Percentiles rank a stretch among this genome's conserved stretches.
These are phyloP conservation scores for Drosophila pachea DNA, from an alignment of 1,140 invertebrate genomes.

Conservation along the genomic window DNA sequence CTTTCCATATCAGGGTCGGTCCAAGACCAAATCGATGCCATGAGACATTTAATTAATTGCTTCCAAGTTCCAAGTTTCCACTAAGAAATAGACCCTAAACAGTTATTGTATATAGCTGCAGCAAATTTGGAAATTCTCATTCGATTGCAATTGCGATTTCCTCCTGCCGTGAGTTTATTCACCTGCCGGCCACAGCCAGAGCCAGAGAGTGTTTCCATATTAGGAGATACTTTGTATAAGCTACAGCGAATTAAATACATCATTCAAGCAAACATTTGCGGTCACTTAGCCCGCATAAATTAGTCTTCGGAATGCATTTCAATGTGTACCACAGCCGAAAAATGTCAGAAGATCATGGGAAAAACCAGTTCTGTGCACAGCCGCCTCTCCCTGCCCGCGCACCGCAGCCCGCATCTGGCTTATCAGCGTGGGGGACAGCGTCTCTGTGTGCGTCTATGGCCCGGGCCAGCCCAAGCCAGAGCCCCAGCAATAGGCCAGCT, in stretches of 20 bases:
- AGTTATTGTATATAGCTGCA: no score
- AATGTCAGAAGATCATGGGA: constrained; percentile 59
- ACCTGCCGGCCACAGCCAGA: no score
- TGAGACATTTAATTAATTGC: no score
- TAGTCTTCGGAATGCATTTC: constrained; percentile 65
- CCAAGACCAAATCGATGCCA: no score
- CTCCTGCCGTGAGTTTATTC: no score
- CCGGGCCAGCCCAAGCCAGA: constrained; percentile 36
- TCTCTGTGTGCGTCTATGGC: constrained; percentile 35
- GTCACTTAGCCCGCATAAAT: constrained; percentile 66
- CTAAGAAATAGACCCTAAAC: no score
- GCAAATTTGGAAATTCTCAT: no score
- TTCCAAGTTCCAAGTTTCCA: no score
- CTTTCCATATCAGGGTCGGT: no score
- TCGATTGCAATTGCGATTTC: no score
- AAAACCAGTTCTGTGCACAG: constrained; percentile 53
- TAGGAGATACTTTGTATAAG: constrained; percentile 34
- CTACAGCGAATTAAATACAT: constrained; percentile 65
- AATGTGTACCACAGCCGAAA: constrained; percentile 47
- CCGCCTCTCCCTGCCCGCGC: background rate
- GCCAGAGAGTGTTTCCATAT: constrained; percentile 32
- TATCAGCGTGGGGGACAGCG: constrained; percentile 68
- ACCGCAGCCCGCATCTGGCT: constrained; percentile 28
- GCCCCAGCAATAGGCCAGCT: constrained; percentile 35
- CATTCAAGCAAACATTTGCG: constrained; percentile 58